phyloP scores from a whole-genome alignment of 2,888 invertebrate species.

The Eledona agricola region DNA sequence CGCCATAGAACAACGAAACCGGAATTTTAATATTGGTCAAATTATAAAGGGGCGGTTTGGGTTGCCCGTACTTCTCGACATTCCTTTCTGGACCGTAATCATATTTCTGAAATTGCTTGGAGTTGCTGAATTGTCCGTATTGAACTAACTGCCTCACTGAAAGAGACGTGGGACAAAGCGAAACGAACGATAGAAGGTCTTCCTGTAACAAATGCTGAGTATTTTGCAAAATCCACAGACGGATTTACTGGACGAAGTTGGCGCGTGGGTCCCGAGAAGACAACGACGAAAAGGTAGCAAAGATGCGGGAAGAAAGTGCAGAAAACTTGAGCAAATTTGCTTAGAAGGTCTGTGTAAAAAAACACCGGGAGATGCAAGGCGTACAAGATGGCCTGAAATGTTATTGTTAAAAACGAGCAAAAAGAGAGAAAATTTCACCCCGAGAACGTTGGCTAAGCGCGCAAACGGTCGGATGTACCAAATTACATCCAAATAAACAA shows the following conservation, averaged over 20 bases:
- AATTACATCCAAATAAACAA: conserved; percentile 14
- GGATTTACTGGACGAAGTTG: conserved; percentile 3
- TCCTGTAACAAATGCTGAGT: conserved; percentile 11
- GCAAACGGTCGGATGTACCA: conserved; percentile 10
- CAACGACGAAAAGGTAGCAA: background rate
- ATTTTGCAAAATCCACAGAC: too few relatives aligned
- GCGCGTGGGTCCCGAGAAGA: background rate
- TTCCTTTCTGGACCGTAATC: conserved; percentile 9
- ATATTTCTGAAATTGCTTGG: conserved; percentile 12
- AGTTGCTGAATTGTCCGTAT: conserved; percentile 3
- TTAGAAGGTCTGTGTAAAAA: background rate
- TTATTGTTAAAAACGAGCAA: too few relatives aligned
- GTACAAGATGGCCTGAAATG: conserved; percentile 4
- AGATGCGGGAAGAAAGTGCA: background rate
- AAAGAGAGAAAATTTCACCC: too few relatives aligned
- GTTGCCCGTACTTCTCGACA: conserved; percentile 3
- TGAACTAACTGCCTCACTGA: conserved; percentile 4
- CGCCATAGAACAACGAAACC: conserved; percentile 1
- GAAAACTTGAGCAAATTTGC: background rate
- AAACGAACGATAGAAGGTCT: conserved; percentile 4
- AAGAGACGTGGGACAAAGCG: background rate
- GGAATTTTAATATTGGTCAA: conserved; percentile 5
- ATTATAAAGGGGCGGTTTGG: conserved; percentile 4
- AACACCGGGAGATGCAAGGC: background rate
- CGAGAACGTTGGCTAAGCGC: too few relatives aligned